These are phyloP conservation scores for Podabrus alpinus DNA, from an alignment of 2,888 invertebrate species.

Conservation along the genomic window DNA sequence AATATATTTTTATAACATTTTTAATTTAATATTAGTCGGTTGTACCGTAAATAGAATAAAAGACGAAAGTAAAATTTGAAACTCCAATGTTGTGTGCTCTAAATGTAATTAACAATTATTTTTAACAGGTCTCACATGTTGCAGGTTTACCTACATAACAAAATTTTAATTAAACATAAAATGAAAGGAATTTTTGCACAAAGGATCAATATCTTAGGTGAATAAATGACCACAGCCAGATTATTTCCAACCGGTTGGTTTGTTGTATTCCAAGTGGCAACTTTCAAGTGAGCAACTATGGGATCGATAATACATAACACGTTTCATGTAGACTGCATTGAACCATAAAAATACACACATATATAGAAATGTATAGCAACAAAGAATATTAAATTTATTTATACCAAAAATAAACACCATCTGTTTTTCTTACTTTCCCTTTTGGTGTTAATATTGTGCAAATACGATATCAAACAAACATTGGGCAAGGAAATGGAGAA, in stretches of 20 bases:
- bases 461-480: neutral
- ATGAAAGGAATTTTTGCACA: neutral
- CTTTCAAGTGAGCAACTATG: slow-evolving; percentile 22
- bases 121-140: neutral
- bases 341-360: neutral
- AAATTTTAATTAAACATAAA: neutral
- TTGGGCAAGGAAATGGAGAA: neutral
- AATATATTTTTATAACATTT: neutral
- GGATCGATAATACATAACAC: slow-evolving; percentile 18
- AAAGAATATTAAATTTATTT: neutral
- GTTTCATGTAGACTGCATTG: slow-evolving; percentile 8
- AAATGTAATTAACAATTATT: neutral
- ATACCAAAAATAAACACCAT: neutral
- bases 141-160: neutral
- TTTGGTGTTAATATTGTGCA: neutral
- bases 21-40: neutral
- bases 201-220: slow-evolving; percentile 14
- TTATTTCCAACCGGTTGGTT: slow-evolving; percentile 15
- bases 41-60: neutral
- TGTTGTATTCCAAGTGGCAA: slow-evolving; percentile 13
- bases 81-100: neutral
- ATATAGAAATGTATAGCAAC: neutral
- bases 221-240: slow-evolving; percentile 24
- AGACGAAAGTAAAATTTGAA: neutral
- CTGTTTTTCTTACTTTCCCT: neutral